Base-by-base conservation (phyloP, 2,797 vertebrate species). In the Pachyuromys duprasi region DNA sequence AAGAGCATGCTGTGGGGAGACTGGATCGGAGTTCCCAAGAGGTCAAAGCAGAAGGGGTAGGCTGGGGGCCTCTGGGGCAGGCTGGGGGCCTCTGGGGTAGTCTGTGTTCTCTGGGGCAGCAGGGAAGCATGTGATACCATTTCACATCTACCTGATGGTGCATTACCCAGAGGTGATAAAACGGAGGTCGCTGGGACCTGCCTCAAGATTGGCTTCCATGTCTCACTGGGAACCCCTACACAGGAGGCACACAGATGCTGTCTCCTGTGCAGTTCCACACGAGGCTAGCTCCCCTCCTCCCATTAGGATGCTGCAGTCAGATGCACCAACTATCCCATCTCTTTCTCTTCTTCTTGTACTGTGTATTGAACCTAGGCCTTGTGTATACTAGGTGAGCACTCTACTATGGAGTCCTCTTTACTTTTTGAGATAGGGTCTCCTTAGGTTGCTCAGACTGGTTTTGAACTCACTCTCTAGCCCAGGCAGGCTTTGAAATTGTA, bases 1-100 rank as follows among this genome's bases (percentile, higher is more conserved):
- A 93, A 95, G 91, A 92, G 93, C 88, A 28, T 8, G 39, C 95
- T 94, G 95, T 84, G 91, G 95, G 80, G 86, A 93, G 90, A 63
- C 81, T 24, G 75, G 65, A 18, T 65, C 67, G 63, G 9, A 2
- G 87, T 33, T 80, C 74, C 65, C 8, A 55, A 69, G 86, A 89
- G 75, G 96, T 86, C 13, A 0, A 45, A 60, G 45, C 20, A 22
- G 67, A 65, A 65, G 26, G 39, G 49, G 49, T 3, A 5, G 79
- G 79, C 2, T 4, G 55, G 72, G 53, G 69, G 45, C 83, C 63
- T 57, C 53, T 1, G 15, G 60, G 17, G 49, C 3, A 5, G 79
- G 79, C 2, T 4, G 55, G 72, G 53, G 69, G 45, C 83, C 63
- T 57, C 53, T 1, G 15, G 60, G 17, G 69, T 36, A 67, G 81